A percentile compares a stretch with the other conserved stretches of the same genome.
phyloP scores from a whole-genome alignment of 2,113 vertebrate genomes.

The Paratilapia polleni region DNA sequence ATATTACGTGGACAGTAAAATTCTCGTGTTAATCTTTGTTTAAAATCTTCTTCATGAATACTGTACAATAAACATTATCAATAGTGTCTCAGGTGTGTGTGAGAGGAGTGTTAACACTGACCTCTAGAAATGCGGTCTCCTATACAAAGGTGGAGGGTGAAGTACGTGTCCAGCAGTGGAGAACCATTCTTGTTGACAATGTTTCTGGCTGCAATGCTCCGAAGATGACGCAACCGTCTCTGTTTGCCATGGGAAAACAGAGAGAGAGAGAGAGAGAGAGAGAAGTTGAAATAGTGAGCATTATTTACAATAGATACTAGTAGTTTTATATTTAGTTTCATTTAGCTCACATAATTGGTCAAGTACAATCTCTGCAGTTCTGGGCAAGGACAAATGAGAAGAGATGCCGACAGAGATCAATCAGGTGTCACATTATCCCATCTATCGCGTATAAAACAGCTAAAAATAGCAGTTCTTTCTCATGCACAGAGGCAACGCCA shows the following conservation, averaged over 20 bases:
- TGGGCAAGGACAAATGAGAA: neutral
- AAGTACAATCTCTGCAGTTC: neutral
- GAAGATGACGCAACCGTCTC: conserved; percentile 95
- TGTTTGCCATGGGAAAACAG: conserved; percentile 60
- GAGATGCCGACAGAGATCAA: neutral
- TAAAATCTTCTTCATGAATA: neutral
- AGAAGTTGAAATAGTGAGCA: neutral
- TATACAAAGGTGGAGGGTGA: conserved; percentile 93
- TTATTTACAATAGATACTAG: neutral
- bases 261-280: conserved; percentile 13
- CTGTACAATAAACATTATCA: neutral
- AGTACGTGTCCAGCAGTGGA: conserved; percentile 94
- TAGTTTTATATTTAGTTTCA: neutral
- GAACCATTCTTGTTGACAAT: conserved; percentile 92
- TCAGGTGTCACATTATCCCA: neutral
- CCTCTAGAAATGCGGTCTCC: conserved; percentile 85
- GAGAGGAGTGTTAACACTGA: conserved; percentile 32
- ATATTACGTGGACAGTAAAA: neutral
- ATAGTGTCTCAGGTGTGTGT: neutral
- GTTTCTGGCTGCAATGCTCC: conserved; percentile 95
- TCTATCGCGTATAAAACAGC: neutral
- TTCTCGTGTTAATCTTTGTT: neutral
- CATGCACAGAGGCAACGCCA: neutral
- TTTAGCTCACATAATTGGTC: neutral
- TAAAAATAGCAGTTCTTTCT: neutral